Evolutionary conservation across 2,797 vertebrate species (phyloP), one percentile per base, ranked within the genome.

Genomic region (Sandelia bainsii): DNA sequence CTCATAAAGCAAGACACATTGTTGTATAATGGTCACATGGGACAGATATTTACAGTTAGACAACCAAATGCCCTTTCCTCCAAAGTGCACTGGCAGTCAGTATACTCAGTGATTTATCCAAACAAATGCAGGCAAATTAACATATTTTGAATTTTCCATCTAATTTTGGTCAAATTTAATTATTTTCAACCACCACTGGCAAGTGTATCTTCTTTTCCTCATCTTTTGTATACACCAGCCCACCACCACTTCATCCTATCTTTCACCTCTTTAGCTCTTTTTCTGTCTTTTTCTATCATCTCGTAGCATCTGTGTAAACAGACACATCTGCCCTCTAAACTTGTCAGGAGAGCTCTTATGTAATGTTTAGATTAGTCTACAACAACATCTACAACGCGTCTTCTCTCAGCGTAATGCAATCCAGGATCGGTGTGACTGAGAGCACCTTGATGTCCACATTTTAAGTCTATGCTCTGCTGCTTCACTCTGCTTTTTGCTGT

Each of bases 301-400:
- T 51, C 6, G n/a, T 64, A 80, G 80, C 86, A 84, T 93, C 89
- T 89, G 84, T 90, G 81, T 88, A 93, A 93, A 92, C 87, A 87
- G 77, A 85, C 85, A 82, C 90, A 89, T 87, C 69, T 86, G 76
- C 65, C 73, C 76, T 85, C 82, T 82, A 81, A 83, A 88, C 77
- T 83, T 83, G 83, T 84, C 77, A 84, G 76, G 59, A 83, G 77
- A 64, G 77, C 64, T 76, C 80, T 93, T 91, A 85, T 69, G 77
- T 91, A 93, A 92, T 91, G 84, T 88, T 92, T 84, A 86, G 77
- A 87, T 89, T 85, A 80, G 82, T 84, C 74, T 80, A 70, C n/a
- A n/a, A n/a, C n/a, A n/a, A n/a, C n/a, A n/a, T n/a, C n/a, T n/a
- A n/a, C 75, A 71, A 79, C 81, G 74, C 79, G 80, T 84, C 74